A percentile compares a stretch with the other conserved stretches of the same genome.
phyloP scores from a whole-genome alignment of 1,140 invertebrate genomes.

The Leptopilina boulardi region DNA sequence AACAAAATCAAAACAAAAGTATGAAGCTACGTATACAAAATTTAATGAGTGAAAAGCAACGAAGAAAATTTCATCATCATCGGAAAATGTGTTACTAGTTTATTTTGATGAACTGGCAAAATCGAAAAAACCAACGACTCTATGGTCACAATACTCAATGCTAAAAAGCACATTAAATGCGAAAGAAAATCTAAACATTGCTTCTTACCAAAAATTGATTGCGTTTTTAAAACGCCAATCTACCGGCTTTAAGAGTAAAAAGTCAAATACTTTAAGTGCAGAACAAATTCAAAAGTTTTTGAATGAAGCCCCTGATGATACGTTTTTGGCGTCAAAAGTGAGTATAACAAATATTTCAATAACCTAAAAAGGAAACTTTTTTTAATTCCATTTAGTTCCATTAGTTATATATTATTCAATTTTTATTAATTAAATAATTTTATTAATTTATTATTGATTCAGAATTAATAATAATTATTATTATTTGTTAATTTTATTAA shows the following conservation, averaged over 20 bases:
- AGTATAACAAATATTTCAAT: no score
- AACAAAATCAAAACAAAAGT: constrained; percentile 29
- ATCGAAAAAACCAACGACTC: constrained; percentile 22
- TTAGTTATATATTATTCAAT: neutral
- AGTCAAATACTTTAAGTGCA: constrained; percentile 30
- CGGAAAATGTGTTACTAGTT: constrained; percentile 1
- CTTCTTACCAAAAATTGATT: constrained; percentile 23
- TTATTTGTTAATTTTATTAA: neutral
- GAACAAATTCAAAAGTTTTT: constrained; percentile 29
- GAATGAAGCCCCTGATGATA: constrained; percentile 17
- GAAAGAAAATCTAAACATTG: constrained; percentile 34
- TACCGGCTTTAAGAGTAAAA: constrained; percentile 24
- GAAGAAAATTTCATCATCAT: neutral
- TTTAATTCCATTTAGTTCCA: no score
- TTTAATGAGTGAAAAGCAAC: constrained; percentile 18
- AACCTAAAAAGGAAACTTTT: no score
- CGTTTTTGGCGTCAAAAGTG: constrained; percentile 38
- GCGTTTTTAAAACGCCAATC: constrained; percentile 36
- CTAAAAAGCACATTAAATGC: constrained; percentile 9
- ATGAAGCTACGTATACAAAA: neutral
- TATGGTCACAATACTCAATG: constrained; percentile 36
- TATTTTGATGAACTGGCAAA: constrained; percentile 7
- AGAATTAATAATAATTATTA: no score
- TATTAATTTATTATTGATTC: no score
- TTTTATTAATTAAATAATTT: no score